Evolutionary conservation across 2,113 vertebrate genomes (phyloP).

Genomic region (Rhodinocichla rosea): DNA sequence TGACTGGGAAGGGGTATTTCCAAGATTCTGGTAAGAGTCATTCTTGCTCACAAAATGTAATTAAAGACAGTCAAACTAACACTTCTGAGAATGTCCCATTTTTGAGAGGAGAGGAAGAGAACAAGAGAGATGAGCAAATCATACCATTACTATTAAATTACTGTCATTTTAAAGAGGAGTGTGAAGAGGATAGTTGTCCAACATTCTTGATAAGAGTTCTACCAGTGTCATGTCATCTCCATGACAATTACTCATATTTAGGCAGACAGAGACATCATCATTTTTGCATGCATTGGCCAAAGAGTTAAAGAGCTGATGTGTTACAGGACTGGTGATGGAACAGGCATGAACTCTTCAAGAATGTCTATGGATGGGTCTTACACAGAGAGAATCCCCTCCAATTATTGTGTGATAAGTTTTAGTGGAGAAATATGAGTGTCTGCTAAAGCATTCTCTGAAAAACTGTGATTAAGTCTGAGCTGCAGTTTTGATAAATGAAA

Average conservation of each 20-base stretch:
- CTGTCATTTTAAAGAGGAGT: neutral
- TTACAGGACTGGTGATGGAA: neutral
- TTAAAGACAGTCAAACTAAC: neutral
- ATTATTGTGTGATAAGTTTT: neutral
- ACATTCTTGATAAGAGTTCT: neutral
- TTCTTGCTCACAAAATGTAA: neutral
- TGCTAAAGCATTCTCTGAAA: neutral
- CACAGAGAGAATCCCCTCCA: neutral
- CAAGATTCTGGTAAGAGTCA: neutral
- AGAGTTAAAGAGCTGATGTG: neutral
- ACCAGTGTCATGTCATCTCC: neutral
- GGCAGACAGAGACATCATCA: neutral
- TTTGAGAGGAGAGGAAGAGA: neutral
- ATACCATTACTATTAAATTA: neutral
- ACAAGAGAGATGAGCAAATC: neutral
- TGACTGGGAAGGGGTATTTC: constrained; percentile 26
- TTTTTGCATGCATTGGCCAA: neutral
- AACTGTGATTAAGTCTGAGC: neutral
- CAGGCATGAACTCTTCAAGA: neutral
- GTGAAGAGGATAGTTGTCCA: neutral
- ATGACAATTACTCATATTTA: neutral
- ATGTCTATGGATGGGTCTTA: neutral
- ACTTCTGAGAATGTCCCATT: neutral
- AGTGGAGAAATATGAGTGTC: neutral
- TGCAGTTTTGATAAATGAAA: neutral